Evolutionary conservation across 1,140 invertebrate genomes (phyloP).

Genomic region (Drosophila kepulauana): DNA sequence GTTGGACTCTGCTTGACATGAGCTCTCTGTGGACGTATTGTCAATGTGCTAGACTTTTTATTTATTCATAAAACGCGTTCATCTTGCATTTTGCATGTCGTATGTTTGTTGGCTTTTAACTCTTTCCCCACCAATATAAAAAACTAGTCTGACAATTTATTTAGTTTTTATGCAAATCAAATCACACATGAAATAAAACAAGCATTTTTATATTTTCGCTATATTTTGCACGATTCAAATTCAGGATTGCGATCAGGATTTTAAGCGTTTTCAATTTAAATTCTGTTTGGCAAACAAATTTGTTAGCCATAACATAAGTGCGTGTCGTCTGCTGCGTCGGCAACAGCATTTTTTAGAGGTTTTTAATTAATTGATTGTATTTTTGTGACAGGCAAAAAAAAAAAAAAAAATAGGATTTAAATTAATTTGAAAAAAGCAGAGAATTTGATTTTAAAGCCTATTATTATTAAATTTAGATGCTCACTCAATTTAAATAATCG

Average conservation of each 20-base stretch:
- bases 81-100: slow-evolving; percentile 38
- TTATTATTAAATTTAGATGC: no score
- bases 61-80: slow-evolving; percentile 57
- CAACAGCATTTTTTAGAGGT: slow-evolving; percentile 34
- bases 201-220: slow-evolving; percentile 51
- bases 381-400: slow-evolving; percentile 57
- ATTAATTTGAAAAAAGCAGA: slow-evolving; percentile 9
- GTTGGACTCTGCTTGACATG: slow-evolving; percentile 4
- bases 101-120: slow-evolving; percentile 40
- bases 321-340: slow-evolving; percentile 9
- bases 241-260: slow-evolving; percentile 14
- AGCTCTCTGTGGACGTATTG: slow-evolving; percentile 28
- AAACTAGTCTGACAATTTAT: slow-evolving; percentile 61
- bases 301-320: slow-evolving; percentile 33
- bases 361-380: slow-evolving; percentile 73
- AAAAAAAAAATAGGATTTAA: slow-evolving; percentile 32
- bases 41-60: slow-evolving; percentile 53
- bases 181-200: slow-evolving; percentile 48
- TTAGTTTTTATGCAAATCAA: slow-evolving; percentile 77
- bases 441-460: neutral
- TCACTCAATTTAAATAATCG: no score
- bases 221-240: slow-evolving; percentile 1
- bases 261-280: slow-evolving; percentile 53
- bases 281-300: slow-evolving; percentile 56
- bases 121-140: slow-evolving; percentile 13